Evolutionary conservation across 2,113 vertebrate genomes (phyloP), one percentile per base, ranked within the genome.

Genomic region (Cryptomyrus ogoouensis): DNA sequence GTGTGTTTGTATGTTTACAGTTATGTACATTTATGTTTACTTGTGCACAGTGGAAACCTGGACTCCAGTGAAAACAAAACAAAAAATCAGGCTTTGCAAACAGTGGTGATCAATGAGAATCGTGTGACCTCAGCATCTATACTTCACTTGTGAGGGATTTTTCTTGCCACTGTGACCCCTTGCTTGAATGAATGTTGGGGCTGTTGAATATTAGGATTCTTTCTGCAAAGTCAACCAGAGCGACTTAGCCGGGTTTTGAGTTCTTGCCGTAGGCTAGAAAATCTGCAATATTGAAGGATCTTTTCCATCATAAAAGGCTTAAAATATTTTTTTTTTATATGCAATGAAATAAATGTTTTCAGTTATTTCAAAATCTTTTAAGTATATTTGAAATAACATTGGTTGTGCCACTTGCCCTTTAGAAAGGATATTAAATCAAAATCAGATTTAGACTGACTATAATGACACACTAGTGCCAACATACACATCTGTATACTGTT

Each of bases 141-240:
- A 91, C 86, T 90, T 89, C 13, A 52, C 24, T 62, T 77, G 77
- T 46, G 42, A 44, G 19, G 39, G 15, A 15, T 83, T 53, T 31
- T 89, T 83, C 27, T 90, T 42, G 9, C 49, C 74, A 35, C 49
- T 21, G 19, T 83, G 52, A 49, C 74, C 47, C 35, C 31, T 84
- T 91, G 49, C 52, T 91, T 91, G 49, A 83, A 91, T n/a, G 90
- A 91, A 90, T 88, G 50, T 74, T 84, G 80, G 66, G 88, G 86
- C 88, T 90, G 87, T 90, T 42, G 44, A 88, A 83, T 77, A 88
- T 56, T 84, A 85, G 56, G 24, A n/a, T 62, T 62, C 56, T 9
- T n/a, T 62, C 24, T 62, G 21, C 24, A 58, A 62, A 62, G n/a
- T 66, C 62, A 27, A 66, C 0, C n/a, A 12, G n/a, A 66, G 24